phyloP scores from a whole-genome alignment of 2,797 vertebrate species.

The Crax fasciolata region DNA sequence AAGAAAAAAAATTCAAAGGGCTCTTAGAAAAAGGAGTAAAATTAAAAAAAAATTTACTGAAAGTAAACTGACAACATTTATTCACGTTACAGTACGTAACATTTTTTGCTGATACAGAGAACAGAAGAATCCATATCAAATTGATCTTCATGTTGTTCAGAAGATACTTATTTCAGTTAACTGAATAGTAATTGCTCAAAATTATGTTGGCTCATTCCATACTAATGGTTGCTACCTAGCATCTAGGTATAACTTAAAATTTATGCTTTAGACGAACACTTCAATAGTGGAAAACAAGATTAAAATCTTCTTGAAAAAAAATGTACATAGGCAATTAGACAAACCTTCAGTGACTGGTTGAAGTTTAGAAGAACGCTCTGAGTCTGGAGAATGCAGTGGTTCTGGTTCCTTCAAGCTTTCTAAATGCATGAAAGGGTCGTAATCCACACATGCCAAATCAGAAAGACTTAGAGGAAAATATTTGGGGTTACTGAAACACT shows the following conservation, averaged over 20 bases:
- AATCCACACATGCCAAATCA: constrained; percentile 93
- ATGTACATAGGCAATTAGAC: constrained; percentile 45
- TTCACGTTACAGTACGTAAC: neutral
- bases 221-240: neutral
- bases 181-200: constrained; percentile 47
- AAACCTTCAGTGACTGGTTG: constrained; percentile 97
- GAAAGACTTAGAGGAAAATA: constrained; percentile 96
- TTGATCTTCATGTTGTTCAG: neutral
- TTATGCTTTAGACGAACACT: neutral
- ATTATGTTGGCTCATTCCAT: constrained; percentile 44
- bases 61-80: constrained; percentile 4
- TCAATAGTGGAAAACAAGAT: constrained; percentile 14
- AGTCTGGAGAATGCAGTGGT: constrained; percentile 97
- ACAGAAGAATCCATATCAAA: constrained; percentile 47
- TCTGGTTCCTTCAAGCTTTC: constrained; percentile 96
- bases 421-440: constrained; percentile 95
- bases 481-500: constrained; percentile 93
- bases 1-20: neutral
- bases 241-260: neutral
- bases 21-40: constrained; percentile 5
- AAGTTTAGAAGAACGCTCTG: constrained; percentile 95
- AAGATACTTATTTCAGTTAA: constrained; percentile 58
- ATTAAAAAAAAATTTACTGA: constrained; percentile 5
- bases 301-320: constrained; percentile 3
- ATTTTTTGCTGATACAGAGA: constrained; percentile 1